phyloP scores from a whole-genome alignment of 2,888 invertebrate genomes.

The Operophtera brumata region DNA sequence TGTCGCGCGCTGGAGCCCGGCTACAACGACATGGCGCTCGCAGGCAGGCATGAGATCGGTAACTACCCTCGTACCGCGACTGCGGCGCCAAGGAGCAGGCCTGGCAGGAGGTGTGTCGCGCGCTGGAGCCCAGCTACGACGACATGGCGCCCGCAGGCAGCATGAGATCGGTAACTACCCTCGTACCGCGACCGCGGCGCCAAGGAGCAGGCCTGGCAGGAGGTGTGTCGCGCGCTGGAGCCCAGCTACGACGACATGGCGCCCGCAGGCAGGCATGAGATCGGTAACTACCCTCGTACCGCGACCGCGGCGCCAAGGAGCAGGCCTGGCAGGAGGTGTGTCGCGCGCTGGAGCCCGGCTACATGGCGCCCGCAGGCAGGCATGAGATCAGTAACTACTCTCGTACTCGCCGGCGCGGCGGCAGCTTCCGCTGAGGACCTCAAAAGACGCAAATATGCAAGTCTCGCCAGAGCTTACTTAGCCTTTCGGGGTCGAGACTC shows the following conservation, averaged over 20 bases:
- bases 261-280: slow-evolving; percentile 16
- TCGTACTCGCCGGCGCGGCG: too few species aligned
- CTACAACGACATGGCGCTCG: slow-evolving; percentile 27
- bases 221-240: slow-evolving; percentile 37
- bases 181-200: slow-evolving; percentile 35
- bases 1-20: slow-evolving; percentile 36
- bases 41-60: slow-evolving; percentile 22
- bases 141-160: slow-evolving; percentile 7
- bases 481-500: too few species aligned
- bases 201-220: slow-evolving; percentile 40
- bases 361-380: too few species aligned
- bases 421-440: too few species aligned
- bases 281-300: slow-evolving; percentile 4
- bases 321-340: slow-evolving; percentile 41
- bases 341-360: slow-evolving; percentile 36
- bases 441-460: too few species aligned
- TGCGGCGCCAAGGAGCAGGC: slow-evolving; percentile 32
- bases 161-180: slow-evolving; percentile 21
- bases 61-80: neutral
- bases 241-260: slow-evolving; percentile 32
- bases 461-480: too few species aligned
- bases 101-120: slow-evolving; percentile 39
- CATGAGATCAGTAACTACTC: too few species aligned
- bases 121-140: slow-evolving; percentile 37
- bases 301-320: slow-evolving; percentile 26